Evolutionary conservation across 2,888 invertebrate genomes (phyloP).

Genomic region (Chironomus riparius): DNA sequence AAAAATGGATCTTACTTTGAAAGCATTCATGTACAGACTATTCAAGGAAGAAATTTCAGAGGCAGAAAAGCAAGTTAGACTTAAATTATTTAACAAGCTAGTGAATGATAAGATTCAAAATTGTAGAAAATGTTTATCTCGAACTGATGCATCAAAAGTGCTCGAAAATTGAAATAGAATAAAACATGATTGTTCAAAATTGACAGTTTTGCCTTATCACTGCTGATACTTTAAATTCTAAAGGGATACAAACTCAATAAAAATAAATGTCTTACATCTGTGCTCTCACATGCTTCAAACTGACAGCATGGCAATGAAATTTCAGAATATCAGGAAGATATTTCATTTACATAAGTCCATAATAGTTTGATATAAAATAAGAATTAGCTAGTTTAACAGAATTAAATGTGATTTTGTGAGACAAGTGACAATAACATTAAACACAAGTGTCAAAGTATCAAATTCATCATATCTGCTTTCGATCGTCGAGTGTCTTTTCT

Average conservation of each 20-base stretch:
- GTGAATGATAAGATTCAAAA: constrained; percentile 4
- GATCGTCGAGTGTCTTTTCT: not conserved
- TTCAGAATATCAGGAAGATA: not conserved
- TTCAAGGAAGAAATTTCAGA: not conserved
- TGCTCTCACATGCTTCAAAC: not conserved
- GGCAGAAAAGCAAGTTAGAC: not conserved
- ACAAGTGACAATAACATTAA: not conserved
- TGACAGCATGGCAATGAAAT: not conserved
- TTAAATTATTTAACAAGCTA: not conserved
- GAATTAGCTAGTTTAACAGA: too few species aligned
- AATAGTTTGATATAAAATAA: not conserved
- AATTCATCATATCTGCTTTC: not conserved
- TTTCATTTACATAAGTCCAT: not conserved
- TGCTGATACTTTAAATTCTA: not conserved
- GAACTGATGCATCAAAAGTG: not conserved
- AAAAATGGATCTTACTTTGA: not conserved
- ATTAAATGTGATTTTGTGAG: not conserved
- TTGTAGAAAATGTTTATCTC: not conserved
- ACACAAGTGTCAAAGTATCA: not conserved
- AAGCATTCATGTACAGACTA: not conserved
- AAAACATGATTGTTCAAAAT: not conserved
- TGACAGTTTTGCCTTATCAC: not conserved
- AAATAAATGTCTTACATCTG: too few species aligned
- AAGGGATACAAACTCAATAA: not conserved
- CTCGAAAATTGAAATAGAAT: too few species aligned